Base-by-base conservation (phyloP, 2,888 invertebrate genomes). In the Chymomyza fuscimana region DNA sequence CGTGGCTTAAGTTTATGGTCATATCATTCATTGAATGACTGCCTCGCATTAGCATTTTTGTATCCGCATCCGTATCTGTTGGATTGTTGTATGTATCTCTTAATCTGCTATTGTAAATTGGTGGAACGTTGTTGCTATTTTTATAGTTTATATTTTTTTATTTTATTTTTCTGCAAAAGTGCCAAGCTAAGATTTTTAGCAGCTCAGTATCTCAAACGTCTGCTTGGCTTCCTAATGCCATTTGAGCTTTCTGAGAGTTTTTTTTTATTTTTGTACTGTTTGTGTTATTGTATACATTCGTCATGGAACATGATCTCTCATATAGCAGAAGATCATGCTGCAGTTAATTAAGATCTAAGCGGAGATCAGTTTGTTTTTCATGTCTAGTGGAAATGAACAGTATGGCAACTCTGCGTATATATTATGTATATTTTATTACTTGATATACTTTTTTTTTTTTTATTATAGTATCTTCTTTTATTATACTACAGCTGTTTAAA, bases 101-200 rank as follows among this genome's bases (percentile, higher is more conserved):
- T 78, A 70, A 76, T 81, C 73, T 73, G 69, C 65, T 75, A 85
- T 76, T 78, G 64, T 65, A 32, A 68, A 60, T 60, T 16, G 54
- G 7, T 22, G 54, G 22, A 65, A 29, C 66, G 70, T 46, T 46
- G 40, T 10, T 10, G 1, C 10, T 58, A 2, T 58, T 19, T 15
- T 58, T 29, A 10, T 29, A 1, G 12, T 3, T 58, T 61, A 59
- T 63, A n/a, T n/a, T n/a, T 59, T 63, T 62, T 29, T 29, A 5
- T 29, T 67, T 77, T 71, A 67, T 75, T 83, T 25, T 75, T 84
- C 75, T 77, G 67, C 75, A 69, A 80, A 81, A 78, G 71, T 71
- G 69, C 40, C 61, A 54, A 63, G 19, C 58, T 25, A 9, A 54
- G 68, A 72, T 63, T 76, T 32, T 67, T 36, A 66, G 40, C 59